phyloP scores from a whole-genome alignment of 2,888 invertebrate species.

The Venustoraphidia nigricollis region DNA sequence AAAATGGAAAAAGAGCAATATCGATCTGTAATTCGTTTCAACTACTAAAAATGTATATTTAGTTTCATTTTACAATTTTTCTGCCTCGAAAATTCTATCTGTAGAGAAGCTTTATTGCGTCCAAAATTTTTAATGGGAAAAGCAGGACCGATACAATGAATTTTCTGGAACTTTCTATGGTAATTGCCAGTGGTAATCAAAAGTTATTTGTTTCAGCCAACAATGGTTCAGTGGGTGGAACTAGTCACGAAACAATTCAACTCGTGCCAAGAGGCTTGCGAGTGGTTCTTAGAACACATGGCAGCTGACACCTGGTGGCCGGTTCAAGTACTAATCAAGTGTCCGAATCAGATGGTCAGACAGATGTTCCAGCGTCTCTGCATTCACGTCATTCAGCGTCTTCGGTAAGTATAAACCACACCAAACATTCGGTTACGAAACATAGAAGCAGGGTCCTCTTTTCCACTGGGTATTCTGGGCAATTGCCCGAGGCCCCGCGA shows the following conservation, averaged over 20 bases:
- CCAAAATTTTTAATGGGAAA: no score
- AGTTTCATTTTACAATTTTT: no score
- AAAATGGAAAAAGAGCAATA: no score
- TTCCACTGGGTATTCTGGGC: no score
- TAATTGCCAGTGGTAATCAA: background rate
- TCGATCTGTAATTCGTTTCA: no score
- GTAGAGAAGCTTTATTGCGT: no score
- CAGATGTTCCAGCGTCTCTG: constrained; percentile 94
- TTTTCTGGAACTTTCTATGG: background rate
- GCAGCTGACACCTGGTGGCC: constrained; percentile 92
- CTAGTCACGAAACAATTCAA: constrained; percentile 88
- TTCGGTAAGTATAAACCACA: constrained; percentile 39
- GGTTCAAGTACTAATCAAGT: constrained; percentile 79
- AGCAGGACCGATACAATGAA: no score
- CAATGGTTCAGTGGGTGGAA: constrained; percentile 95
- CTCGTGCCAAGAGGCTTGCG: constrained; percentile 73
- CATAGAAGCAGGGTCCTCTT: no score
- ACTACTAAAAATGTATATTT: no score
- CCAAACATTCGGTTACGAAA: background rate
- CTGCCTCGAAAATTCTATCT: no score
- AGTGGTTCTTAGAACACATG: constrained; percentile 90
- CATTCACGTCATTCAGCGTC: constrained; percentile 84
- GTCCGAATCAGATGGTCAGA: constrained; percentile 91
- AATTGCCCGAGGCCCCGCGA: no score
- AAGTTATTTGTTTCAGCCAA: constrained; percentile 42